A percentile compares a stretch with the other conserved stretches of the same genome.
These are phyloP conservation scores for Torymus tubicola DNA, from an alignment of 2,888 invertebrate species.

Conservation along the genomic window DNA sequence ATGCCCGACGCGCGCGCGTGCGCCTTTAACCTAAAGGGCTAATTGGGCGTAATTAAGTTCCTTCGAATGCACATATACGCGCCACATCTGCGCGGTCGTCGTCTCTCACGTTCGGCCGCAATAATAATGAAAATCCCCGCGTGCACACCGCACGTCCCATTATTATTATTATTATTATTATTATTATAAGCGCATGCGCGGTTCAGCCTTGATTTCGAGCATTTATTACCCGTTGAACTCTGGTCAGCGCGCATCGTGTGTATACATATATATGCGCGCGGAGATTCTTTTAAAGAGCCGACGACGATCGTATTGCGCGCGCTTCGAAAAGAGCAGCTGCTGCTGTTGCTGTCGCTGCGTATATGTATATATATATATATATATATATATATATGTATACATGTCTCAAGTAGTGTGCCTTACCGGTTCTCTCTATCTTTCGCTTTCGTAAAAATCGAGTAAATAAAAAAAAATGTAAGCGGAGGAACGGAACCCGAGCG, in stretches of 20 bases:
- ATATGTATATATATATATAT: no score
- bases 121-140: slow-evolving; percentile 50
- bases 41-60: slow-evolving; percentile 72
- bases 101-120: not conserved
- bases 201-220: slow-evolving; percentile 37
- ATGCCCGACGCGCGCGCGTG: slow-evolving; percentile 6
- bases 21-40: slow-evolving; percentile 59
- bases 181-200: slow-evolving; percentile 22
- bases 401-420: not conserved
- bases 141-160: slow-evolving; percentile 11
- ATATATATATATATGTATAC: no score
- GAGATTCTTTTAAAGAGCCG: slow-evolving; percentile 9
- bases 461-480: no score
- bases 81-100: slow-evolving; percentile 13
- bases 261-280: no score
- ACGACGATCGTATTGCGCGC: not conserved
- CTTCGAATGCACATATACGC: slow-evolving; percentile 52
- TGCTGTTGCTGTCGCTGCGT: not conserved
- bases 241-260: not conserved
- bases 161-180: slow-evolving; percentile 44
- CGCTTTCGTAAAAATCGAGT: not conserved
- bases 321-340: slow-evolving; percentile 13
- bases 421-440: slow-evolving; percentile 49
- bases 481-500: not conserved
- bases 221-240: slow-evolving; percentile 16